phyloP scores from a whole-genome alignment of 2,888 invertebrate genomes.

The Scaptomyza flava region DNA sequence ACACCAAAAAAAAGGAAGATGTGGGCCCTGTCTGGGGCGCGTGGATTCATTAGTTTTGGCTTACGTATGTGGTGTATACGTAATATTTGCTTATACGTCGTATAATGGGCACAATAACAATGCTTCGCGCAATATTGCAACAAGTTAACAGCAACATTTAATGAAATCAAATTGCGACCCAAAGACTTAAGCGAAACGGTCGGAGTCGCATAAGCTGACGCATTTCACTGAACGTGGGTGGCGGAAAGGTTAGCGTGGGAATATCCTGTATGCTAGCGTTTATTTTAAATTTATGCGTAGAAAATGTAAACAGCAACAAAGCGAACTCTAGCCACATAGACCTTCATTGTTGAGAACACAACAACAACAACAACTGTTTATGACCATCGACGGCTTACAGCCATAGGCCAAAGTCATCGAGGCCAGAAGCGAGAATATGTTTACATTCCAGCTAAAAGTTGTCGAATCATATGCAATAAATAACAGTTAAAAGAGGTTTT shows the following conservation, averaged over 20 bases:
- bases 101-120: slow-evolving; percentile 59
- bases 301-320: slow-evolving; percentile 65
- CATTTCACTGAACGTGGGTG: slow-evolving; percentile 1
- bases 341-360: slow-evolving; percentile 52
- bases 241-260: slow-evolving; percentile 21
- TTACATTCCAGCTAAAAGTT: background rate
- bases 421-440: slow-evolving; percentile 6
- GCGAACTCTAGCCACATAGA: slow-evolving; percentile 30
- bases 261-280: background rate
- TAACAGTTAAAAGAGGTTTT: background rate
- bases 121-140: slow-evolving; percentile 67
- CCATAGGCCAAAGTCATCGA: slow-evolving; percentile 9
- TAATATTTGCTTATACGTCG: slow-evolving; percentile 30
- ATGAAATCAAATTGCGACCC: slow-evolving; percentile 51
- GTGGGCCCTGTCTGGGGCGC: background rate
- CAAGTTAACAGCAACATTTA: slow-evolving; percentile 53
- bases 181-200: background rate
- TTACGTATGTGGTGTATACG: slow-evolving; percentile 57
- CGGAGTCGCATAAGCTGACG: slow-evolving; percentile 15
- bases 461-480: slow-evolving; percentile 5
- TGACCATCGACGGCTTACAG: slow-evolving; percentile 35
- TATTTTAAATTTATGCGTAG: slow-evolving; percentile 47
- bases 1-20: background rate
- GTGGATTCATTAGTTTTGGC: slow-evolving; percentile 55
- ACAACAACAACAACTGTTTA: slow-evolving; percentile 48